Base-by-base conservation (phyloP, 1,140 invertebrate species). In the Hyles vespertilio region DNA sequence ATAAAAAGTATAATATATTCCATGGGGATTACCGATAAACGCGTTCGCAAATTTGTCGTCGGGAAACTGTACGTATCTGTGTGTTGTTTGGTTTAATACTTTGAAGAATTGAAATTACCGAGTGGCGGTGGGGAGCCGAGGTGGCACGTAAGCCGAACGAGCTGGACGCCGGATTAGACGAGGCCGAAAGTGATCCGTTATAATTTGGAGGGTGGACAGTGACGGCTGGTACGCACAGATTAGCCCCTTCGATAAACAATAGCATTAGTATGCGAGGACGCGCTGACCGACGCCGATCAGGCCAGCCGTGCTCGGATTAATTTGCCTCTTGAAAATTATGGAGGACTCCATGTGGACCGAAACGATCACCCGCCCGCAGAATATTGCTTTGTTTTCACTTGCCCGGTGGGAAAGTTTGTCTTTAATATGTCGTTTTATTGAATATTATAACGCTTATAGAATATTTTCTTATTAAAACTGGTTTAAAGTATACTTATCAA, bases 191-290 rank as follows among this genome's bases (percentile, higher is more conserved):
- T 86, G 82, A 88, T 86, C 85, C 85, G 79, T 88, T 88, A 88
- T 85, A 88, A 88, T 86, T 85, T 84, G 62, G 69, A 79, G 75
- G 81, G 80, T 72, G 79, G 81, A 74, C 83, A 84, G 72, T 78
- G 81, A 79, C 83, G 85, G 85, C 85, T 88, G 85, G 81, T 74
- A 81, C 79, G 85, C 81, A 81, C 75, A 88, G 85, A 88, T 88
- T 88, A 88, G 83, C 77, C 81, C 81, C 77, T 84, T 84, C 83
- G 85, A 88, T 88, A 88, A 88, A 88, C 85, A 88, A 88, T 82
- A 86, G 85, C 79, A 88, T 88, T 88, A 86, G 85, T 88, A 88
- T 88, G 83, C 85, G 81, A 81, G 84, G 78, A 78, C 79, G 81
- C 83, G 76, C 75, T 82, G 85, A 81, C 82, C 84, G 81, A 67